A percentile compares a stretch with the other conserved stretches of the same genome.
Conservation (phyloP, 2,113 vertebrate genomes). For the Semicossyphus pulcher region DNA sequence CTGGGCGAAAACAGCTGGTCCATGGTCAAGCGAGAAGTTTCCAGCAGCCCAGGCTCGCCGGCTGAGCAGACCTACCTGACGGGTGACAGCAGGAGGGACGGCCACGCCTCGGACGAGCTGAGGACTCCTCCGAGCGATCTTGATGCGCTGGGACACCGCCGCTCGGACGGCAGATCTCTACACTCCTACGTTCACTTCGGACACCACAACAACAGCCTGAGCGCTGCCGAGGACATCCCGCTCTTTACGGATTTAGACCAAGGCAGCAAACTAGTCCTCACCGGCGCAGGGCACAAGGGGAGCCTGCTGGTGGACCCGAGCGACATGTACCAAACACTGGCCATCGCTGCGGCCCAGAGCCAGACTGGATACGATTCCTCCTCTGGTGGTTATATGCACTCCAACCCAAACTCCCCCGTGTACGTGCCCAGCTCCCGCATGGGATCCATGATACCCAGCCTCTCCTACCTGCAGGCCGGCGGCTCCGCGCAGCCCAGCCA, state of each 20-base stretch:
- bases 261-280: slow-evolving; percentile 92
- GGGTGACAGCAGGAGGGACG: slow-evolving; percentile 85
- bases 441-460: slow-evolving; percentile 92
- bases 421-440: slow-evolving; percentile 96
- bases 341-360: slow-evolving; percentile 91
- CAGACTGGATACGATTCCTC: slow-evolving; percentile 91
- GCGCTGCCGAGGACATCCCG: slow-evolving; percentile 90
- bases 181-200: slow-evolving; percentile 88
- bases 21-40: slow-evolving; percentile 91
- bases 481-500: slow-evolving; percentile 88
- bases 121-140: slow-evolving; percentile 83
- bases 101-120: slow-evolving; percentile 78
- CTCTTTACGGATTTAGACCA: slow-evolving; percentile 96
- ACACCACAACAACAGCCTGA: slow-evolving; percentile 82
- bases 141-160: slow-evolving; percentile 80
- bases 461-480: slow-evolving; percentile 90
- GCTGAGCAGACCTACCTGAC: slow-evolving; percentile 84
- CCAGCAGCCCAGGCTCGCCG: slow-evolving; percentile 86
- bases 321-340: slow-evolving; percentile 97
- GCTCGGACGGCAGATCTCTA: slow-evolving; percentile 82
- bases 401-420: slow-evolving; percentile 92
- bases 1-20: slow-evolving; percentile 95
- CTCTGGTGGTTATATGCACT: slow-evolving; percentile 91
- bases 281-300: slow-evolving; percentile 88
- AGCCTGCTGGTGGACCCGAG: slow-evolving; percentile 87